Evolutionary conservation across 2,113 vertebrate species (phyloP), one percentile per base, ranked within the genome.

Genomic region (Stegastes partitus): DNA sequence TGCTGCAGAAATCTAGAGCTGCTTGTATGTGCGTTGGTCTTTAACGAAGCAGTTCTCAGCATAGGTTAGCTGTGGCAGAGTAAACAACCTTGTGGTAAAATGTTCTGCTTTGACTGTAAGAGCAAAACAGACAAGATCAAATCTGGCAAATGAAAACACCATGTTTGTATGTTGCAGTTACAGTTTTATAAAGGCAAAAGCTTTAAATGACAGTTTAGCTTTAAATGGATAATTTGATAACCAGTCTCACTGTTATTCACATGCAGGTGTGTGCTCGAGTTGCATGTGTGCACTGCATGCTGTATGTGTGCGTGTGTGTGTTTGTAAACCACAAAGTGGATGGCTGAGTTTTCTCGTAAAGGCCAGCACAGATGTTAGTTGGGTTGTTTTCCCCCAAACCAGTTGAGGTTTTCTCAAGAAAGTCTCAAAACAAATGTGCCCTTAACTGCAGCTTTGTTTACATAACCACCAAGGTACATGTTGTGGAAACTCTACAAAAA

Each of bases 351-450:
- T 91, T 91, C 86, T 92, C 63, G 72, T 90, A 88, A 93, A 92
- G 90, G 79, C 88, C 87, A 22, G 84, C 79, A 80, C 92, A 93
- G 92, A 92, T 94, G 93, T 89, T 87, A 69, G 78, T 83, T 72
- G 72, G 90, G 85, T 88, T 83, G 2, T 85, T 92, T 88, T 21
- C 80, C 80, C 72, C 74, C 11, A 73, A 85, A 88, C 81, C 71
- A 74, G 51, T 87, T 85, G 85, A 87, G 91, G 89, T 88, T 93
- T 92, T 91, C 75, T 84, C 68, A 77, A 77, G 76, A 90, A 89
- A 84, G 74, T 56, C 77, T 55, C 66, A 85, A 77, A 87, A 88
- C 87, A 88, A 89, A 86, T 68, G 58, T 53, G 44, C 73, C 54
- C 79, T 76, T 55, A 82, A 83, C 68, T 87, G 59, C 53, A 85